Evolutionary conservation across 2,888 invertebrate genomes (phyloP).

Genomic region (Cryptocheilus praepositus): DNA sequence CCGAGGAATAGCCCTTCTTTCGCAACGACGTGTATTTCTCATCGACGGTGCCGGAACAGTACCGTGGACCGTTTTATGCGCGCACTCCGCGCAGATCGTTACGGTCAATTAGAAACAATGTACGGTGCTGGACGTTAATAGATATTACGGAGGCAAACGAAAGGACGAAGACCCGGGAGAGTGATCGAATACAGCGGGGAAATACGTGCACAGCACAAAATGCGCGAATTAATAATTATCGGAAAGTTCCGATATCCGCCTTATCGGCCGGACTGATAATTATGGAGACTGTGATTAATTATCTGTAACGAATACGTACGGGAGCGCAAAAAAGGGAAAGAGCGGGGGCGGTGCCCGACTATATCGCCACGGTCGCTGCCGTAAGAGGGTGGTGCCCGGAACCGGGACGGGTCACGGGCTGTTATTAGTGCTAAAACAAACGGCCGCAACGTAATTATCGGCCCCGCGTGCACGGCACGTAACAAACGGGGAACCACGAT

Average conservation of each 20-base stretch:
- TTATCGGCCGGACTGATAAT: conserved; percentile 47
- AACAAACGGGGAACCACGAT: conserved; percentile 48
- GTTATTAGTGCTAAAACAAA: conserved; percentile 65
- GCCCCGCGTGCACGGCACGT: conserved; percentile 44
- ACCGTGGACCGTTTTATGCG: not conserved
- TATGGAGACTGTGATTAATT: conserved; percentile 56
- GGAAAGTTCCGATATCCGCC: conserved; percentile 35
- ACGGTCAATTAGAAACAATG: conserved; percentile 55
- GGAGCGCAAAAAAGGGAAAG: conserved; percentile 13
- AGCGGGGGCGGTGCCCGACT: conserved; percentile 1
- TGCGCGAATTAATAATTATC: conserved; percentile 53
- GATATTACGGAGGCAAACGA: conserved; percentile 12
- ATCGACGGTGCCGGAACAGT: not conserved
- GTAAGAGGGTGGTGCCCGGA: conserved; percentile 5
- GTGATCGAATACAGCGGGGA: conserved; percentile 17
- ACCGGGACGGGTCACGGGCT: conserved; percentile 39
- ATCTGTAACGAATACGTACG: conserved; percentile 45
- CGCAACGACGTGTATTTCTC: no score
- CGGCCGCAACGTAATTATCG: conserved; percentile 66
- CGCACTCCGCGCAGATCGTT: conserved; percentile 36
- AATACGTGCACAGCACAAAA: conserved; percentile 12
- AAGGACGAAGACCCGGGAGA: not conserved
- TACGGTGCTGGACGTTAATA: conserved; percentile 28
- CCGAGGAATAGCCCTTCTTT: no score
- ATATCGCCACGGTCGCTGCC: not conserved